Evolutionary conservation across 1,140 invertebrate species (phyloP), one percentile per base, ranked within the genome.

Genomic region (Phocides pigmalion): DNA sequence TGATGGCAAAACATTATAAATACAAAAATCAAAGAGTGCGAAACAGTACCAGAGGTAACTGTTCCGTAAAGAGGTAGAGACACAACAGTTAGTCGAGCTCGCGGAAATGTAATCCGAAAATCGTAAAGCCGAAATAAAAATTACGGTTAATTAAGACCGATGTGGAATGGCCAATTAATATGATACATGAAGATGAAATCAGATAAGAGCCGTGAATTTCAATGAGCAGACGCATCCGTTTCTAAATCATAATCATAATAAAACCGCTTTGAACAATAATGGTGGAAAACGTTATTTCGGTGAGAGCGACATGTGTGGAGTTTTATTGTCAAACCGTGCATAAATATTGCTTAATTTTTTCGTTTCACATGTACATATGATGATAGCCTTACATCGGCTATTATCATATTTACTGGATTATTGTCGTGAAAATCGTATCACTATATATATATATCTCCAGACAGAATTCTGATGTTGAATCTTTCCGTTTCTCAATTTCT

Each of bases 121-220:
- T 65, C 64, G 68, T 76, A 70, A 66, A 69, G 56, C 67, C 61
- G 50, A 74, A 77, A 76, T 72, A 72, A 76, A 76, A 81, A 78
- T 72, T 71, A 71, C 47, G 64, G 66, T 72, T 82, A 81, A 81
- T 76, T 79, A 81, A 74, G 66, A 76, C 51, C 69, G 64, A 71
- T 70, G 74, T 67, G 68, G 46, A 70, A 66, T 72, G 70, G 64
- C 70, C 77, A 80, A 80, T 77, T 82, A 73, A 74, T 82, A 73
- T 75, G 69, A 78, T 81, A 73, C 72, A 72, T 67, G 58, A 68
- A 64, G 70, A 68, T 50, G 49, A 70, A 61, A 72, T 76, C 66
- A 71, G 64, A 72, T 62, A 61, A 53, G 62, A 64, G 64, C 51
- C 42, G 44, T 61, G 64, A 66, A 72, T 65, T 72, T 75, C 59